Evolutionary conservation across 2,113 vertebrate species (phyloP).

Genomic region (Smithornis capensis): DNA sequence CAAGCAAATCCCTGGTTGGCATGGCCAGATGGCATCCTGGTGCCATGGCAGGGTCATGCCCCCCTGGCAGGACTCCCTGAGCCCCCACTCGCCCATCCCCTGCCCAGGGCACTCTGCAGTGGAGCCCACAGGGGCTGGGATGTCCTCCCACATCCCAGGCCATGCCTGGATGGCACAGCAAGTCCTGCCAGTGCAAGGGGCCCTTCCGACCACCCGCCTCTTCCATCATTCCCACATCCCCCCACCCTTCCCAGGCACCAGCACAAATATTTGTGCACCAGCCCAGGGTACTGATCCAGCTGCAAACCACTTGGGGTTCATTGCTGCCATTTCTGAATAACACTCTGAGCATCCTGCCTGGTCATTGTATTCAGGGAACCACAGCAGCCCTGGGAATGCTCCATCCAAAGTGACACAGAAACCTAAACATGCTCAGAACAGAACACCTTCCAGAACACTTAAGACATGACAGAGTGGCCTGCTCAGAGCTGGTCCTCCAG

Average conservation of each 20-base stretch:
- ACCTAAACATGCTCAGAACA: not conserved
- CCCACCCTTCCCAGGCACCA: not conserved
- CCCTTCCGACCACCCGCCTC: not conserved
- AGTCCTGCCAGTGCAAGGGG: not conserved
- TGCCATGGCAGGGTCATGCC: not conserved
- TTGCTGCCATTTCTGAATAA: not conserved
- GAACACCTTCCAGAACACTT: not conserved
- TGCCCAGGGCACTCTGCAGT: not conserved
- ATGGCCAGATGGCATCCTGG: not conserved
- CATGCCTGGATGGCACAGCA: fast-evolving
- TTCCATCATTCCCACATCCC: not conserved
- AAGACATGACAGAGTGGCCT: fast-evolving
- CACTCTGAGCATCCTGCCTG: not conserved
- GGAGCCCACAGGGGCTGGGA: not conserved
- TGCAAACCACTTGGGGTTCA: not conserved
- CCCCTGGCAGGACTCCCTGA: not conserved
- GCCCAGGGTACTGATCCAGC: not conserved
- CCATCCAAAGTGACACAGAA: not conserved
- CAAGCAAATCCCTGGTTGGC: not conserved
- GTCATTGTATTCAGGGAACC: not conserved
- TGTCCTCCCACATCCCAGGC: not conserved
- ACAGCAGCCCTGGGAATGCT: not conserved
- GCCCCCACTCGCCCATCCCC: not conserved
- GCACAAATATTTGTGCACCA: not conserved
- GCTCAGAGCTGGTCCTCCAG: not conserved